Percentiles rank a stretch among this genome's conserved stretches.
phyloP scores from a whole-genome alignment of 2,797 vertebrate species.

The Tragopan temminckii region DNA sequence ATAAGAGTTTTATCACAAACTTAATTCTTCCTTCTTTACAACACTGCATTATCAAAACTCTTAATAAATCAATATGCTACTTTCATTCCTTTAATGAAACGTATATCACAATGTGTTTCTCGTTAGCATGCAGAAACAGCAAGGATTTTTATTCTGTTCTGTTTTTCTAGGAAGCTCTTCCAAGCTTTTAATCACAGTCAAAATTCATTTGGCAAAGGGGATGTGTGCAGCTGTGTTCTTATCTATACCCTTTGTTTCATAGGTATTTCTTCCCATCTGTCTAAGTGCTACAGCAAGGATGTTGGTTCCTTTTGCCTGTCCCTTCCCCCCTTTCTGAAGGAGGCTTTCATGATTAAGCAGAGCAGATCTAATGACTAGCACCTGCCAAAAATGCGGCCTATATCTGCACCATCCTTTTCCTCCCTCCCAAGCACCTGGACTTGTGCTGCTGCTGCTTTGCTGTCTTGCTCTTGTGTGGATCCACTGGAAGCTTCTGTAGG shows the following conservation, averaged over 20 bases:
- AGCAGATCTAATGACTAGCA: neutral
- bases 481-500: neutral
- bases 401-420: neutral
- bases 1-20: neutral
- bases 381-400: neutral
- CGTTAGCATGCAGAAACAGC: neutral
- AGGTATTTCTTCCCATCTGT: neutral
- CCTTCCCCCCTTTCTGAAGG: fast-evolving
- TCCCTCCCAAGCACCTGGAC: neutral
- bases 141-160: neutral
- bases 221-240: neutral
- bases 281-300: neutral
- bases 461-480: neutral
- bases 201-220: neutral
- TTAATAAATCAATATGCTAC: neutral
- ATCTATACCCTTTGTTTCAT: neutral
- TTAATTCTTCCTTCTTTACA: neutral
- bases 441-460: neutral
- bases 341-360: neutral
- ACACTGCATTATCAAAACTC: neutral
- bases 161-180: neutral
- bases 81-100: neutral
- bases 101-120: neutral
- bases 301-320: neutral
- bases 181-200: neutral